Base-by-base conservation (phyloP, 2,888 invertebrate species). In the Julus scanicus region DNA sequence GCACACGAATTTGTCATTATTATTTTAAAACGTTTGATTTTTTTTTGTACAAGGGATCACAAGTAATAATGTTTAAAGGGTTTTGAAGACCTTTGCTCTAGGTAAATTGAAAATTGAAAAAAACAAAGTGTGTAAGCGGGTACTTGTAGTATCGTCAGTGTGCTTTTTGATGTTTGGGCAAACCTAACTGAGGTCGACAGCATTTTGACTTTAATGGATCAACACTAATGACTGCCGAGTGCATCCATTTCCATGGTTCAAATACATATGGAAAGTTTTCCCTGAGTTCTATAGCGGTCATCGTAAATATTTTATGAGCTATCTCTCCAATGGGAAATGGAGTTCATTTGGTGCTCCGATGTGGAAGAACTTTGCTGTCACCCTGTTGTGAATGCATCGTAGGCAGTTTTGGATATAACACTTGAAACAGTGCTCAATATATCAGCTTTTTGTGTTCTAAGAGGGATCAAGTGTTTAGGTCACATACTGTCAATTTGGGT, bases 371-470 rank as follows among this genome's bases (percentile, higher is more conserved):
- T 71, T 71, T 71, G 71, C 9, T 20, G 29, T 29, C 29, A 8
- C n/a, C 63, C 63, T 63, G n/a, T 17, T n/a, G 63, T 63, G 63
- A 63, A 71, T 17, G 20, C 9, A 2, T 4, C 29, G 29, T 20
- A 2, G 2, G 29, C 9, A 71, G 29, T 71, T 71, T 71, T 71
- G 71, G 71, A 71, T 71, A 29, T 71, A 29, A 3, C 71, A 71
- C 71, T 71, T 71, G 71, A 71, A 71, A 71, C 71, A 9, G 71
- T 29, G 71, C 29, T 71, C 71, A 71, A 29, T 29, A 17, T 71
- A 11, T 71, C 20, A 71, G 20, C 29, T 71, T 71, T 71, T 11
- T 71, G 71, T 71, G 20, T 20, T 29, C 9, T 71, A 71, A 29
- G n/a, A 71, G 8, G 71, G 71, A 71, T 71, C 29, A 29, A 29